Conservation (phyloP, 1,140 invertebrate species). For the silkworm (Bombyx mori) region DNA sequence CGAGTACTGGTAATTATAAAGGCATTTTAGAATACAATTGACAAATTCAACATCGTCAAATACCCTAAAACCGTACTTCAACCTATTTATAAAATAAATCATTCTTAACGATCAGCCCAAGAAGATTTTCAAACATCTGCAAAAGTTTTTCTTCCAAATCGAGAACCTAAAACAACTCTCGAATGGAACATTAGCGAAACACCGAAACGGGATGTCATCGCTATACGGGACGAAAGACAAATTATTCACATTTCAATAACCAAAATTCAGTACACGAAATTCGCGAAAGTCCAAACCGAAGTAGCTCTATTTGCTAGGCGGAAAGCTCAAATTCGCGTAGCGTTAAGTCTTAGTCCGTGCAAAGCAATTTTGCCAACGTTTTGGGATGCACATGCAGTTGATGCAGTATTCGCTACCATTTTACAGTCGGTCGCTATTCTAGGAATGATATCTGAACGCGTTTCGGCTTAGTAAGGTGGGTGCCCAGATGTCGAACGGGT, state of each 20-base stretch:
- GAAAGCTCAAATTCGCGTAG: conserved; percentile 17
- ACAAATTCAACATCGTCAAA: too few relatives aligned
- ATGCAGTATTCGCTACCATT: conserved; percentile 57
- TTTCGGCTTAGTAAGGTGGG: conserved; percentile 52
- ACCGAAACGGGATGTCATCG: conserved; percentile 46
- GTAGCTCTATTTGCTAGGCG: not conserved
- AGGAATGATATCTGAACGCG: conserved; percentile 58
- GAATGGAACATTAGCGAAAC: conserved; percentile 24
- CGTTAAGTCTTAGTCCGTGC: conserved; percentile 6
- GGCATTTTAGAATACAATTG: too few relatives aligned
- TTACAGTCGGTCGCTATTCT: conserved; percentile 68
- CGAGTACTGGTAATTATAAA: too few relatives aligned
- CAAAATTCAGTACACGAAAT: not conserved
- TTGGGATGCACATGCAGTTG: conserved; percentile 61
- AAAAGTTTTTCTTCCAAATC: conserved; percentile 14
- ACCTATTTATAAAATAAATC: not conserved
- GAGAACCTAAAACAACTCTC: conserved; percentile 11
- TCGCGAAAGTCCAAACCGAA: too few relatives aligned
- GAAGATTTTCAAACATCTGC: too few relatives aligned
- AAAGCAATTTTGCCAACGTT: conserved; percentile 25
- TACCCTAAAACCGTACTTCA: too few relatives aligned
- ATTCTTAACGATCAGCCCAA: not conserved
- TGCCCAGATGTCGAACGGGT: conserved; percentile 52
- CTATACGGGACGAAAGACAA: conserved; percentile 51
- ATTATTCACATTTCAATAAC: conserved; percentile 47